phyloP scores from a whole-genome alignment of 2,113 vertebrate genomes.

The Formicarius rufipectus region DNA sequence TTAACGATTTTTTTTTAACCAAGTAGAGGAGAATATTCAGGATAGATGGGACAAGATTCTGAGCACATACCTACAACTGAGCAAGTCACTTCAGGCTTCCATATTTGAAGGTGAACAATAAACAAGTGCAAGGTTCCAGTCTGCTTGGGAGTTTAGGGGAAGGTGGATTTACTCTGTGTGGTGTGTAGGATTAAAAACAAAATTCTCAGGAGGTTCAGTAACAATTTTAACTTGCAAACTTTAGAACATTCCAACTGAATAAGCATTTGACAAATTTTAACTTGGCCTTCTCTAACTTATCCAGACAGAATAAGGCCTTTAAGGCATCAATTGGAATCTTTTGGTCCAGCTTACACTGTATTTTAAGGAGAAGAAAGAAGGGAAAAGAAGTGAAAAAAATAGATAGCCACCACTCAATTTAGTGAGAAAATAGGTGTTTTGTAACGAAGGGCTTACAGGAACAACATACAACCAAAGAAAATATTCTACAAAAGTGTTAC shows the following conservation, averaged over 20 bases:
- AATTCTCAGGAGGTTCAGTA: not conserved
- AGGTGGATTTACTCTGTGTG: not conserved
- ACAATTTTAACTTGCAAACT: not conserved
- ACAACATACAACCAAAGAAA: too few relatives aligned
- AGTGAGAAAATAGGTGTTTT: too few relatives aligned
- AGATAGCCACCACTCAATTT: too few relatives aligned
- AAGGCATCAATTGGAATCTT: not conserved
- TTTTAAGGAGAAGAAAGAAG: not conserved
- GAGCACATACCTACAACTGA: not conserved
- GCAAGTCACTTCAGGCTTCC: not conserved
- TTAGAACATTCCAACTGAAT: not conserved
- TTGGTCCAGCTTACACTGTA: not conserved
- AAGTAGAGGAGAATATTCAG: not conserved
- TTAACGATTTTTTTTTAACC: too few relatives aligned
- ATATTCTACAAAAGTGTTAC: too few relatives aligned
- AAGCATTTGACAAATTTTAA: not conserved
- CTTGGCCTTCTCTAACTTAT: not conserved
- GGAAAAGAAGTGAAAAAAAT: not conserved
- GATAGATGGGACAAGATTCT: not conserved
- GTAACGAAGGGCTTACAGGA: too few relatives aligned
- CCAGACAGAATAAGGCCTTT: not conserved
- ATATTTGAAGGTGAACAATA: not conserved
- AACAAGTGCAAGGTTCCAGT: too few relatives aligned
- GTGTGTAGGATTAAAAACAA: not conserved
- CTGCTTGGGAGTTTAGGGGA: accelerated